Conservation (phyloP, 2,797 vertebrate species). For the Scolopax bukidnonensis region DNA sequence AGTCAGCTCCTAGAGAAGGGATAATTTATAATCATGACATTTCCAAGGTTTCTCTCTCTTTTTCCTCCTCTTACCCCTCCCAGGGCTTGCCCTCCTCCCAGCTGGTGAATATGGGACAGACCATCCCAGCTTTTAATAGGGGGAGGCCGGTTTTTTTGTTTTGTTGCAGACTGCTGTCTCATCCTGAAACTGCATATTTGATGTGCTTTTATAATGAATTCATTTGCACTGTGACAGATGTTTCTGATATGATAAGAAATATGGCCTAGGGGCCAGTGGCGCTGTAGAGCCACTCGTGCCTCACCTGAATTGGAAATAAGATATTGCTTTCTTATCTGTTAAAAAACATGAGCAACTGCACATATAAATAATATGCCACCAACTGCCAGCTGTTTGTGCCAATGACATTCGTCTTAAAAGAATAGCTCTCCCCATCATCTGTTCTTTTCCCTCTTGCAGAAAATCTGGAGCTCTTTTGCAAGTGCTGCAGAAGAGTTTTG, state of each 20-base stretch:
- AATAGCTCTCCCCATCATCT: constrained; percentile 14
- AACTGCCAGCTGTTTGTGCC: constrained; percentile 66
- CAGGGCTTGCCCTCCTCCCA: background rate
- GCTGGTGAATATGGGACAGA: background rate
- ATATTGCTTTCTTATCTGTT: constrained; percentile 51
- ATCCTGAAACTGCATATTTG: constrained; percentile 3
- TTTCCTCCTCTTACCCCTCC: background rate
- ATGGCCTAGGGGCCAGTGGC: background rate
- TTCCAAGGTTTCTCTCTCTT: background rate
- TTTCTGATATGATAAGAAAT: constrained; percentile 31
- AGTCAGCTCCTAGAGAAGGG: background rate
- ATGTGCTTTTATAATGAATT: constrained; percentile 13
- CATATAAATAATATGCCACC: constrained; percentile 48
- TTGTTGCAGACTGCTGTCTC: constrained; percentile 16
- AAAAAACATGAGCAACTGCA: constrained; percentile 38
- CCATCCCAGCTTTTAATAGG: background rate
- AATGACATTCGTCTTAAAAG: constrained; percentile 39
- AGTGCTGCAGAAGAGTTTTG: background rate
- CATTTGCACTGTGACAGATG: constrained; percentile 19
- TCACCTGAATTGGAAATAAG: constrained; percentile 52
- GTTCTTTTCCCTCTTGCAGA: background rate
- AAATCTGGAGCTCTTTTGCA: constrained; percentile 26
- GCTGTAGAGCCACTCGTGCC: constrained; percentile 24
- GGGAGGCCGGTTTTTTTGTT: background rate
- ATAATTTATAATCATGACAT: background rate